Conservation (phyloP, 1,140 invertebrate species). For the Linepithema humile region DNA sequence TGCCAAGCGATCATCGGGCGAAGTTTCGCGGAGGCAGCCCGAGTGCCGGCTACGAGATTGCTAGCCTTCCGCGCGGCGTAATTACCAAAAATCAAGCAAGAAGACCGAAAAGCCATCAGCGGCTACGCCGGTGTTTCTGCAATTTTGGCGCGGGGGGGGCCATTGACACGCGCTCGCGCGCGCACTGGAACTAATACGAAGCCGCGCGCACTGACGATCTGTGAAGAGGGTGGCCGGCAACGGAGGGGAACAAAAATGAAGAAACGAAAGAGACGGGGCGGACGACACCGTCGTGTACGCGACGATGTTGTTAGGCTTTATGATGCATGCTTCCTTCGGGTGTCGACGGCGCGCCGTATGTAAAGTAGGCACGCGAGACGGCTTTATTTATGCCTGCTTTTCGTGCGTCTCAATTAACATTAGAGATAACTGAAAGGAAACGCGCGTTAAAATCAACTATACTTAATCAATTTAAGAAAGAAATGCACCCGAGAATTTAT, state of each 20-base stretch:
- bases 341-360: background rate
- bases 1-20: slow-evolving; percentile 74
- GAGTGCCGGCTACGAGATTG: slow-evolving; percentile 68
- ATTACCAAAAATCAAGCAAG: slow-evolving; percentile 78
- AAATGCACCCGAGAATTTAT: too few relatives aligned
- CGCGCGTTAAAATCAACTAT: too few relatives aligned
- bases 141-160: slow-evolving; percentile 74
- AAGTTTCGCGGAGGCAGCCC: slow-evolving; percentile 62
- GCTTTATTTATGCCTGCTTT: background rate
- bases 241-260: background rate
- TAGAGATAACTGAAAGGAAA: background rate
- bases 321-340: slow-evolving; percentile 13
- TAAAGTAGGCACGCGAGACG: background rate
- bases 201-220: slow-evolving; percentile 2
- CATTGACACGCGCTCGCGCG: slow-evolving; percentile 69
- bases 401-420: slow-evolving; percentile 15
- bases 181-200: slow-evolving; percentile 30
- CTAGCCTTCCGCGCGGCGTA: slow-evolving; percentile 71
- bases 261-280: slow-evolving; percentile 4
- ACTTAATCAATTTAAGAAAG: too few relatives aligned
- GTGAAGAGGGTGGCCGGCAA: background rate
- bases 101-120: slow-evolving; percentile 75
- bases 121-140: slow-evolving; percentile 71
- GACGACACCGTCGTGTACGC: slow-evolving; percentile 29
- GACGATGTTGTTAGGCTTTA: slow-evolving; percentile 42